Evolutionary conservation across 1,140 invertebrate species (phyloP).

Genomic region (honey bee (Apis mellifera)): Amel_HAv3.1 CM009938.2:10533501-10534000

Average conservation of each 20-base stretch:
- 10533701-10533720: neutral
- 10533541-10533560: too few species aligned
- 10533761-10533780: neutral
- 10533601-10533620: too few species aligned
- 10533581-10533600: too few species aligned
- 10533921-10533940: neutral
- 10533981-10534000: slow-evolving; percentile 46
- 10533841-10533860: too few species aligned
- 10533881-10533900: neutral
- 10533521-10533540: neutral
- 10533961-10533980: slow-evolving; percentile 40
- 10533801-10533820: neutral
- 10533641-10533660: neutral
- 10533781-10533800: neutral
- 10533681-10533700: neutral
- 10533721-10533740: neutral
- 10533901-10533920: neutral
- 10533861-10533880: neutral
- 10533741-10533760: neutral
- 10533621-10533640: neutral
- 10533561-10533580: too few species aligned
- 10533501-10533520: too few species aligned
- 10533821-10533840: neutral
- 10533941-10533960: slow-evolving; percentile 5
- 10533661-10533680: neutral